These are phyloP conservation scores for Tenebrio molitor DNA, from an alignment of 1,140 invertebrate genomes.

Conservation along the genomic window DNA sequence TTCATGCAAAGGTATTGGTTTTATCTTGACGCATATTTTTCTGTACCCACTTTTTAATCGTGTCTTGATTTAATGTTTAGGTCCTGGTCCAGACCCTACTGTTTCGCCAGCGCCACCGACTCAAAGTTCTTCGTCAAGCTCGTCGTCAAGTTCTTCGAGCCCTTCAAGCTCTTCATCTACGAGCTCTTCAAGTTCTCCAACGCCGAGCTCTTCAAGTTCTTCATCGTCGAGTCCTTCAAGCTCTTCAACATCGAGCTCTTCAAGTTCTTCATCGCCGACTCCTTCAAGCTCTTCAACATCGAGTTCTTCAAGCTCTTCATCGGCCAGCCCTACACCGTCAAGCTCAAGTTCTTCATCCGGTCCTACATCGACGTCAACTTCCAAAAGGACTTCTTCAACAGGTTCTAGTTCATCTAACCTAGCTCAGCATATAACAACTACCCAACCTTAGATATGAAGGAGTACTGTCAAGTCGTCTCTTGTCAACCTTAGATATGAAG, in stretches of 20 bases:
- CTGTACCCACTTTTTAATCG: no score
- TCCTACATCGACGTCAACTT: no score
- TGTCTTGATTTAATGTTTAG: no score
- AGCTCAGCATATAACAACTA: no score
- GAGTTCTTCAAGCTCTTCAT: not conserved
- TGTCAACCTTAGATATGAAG: no score
- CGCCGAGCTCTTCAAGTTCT: not conserved
- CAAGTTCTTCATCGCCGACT: not conserved
- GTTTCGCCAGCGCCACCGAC: not conserved
- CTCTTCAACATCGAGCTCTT: not conserved
- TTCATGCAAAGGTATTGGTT: conserved; percentile 2
- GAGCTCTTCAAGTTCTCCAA: not conserved
- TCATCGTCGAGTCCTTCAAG: not conserved
- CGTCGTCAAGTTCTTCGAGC: not conserved
- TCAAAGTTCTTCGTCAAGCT: not conserved
- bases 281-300: not conserved
- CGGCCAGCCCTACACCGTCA: not conserved
- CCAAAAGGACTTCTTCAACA: no score
- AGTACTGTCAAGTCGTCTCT: no score
- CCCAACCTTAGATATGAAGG: no score
- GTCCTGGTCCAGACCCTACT: not conserved
- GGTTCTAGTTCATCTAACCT: no score
- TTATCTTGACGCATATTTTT: no score
- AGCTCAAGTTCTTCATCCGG: not conserved
- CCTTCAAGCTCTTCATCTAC: not conserved